Conservation (phyloP, 2,888 invertebrate species). For the Rugalucina vietnamica region DNA sequence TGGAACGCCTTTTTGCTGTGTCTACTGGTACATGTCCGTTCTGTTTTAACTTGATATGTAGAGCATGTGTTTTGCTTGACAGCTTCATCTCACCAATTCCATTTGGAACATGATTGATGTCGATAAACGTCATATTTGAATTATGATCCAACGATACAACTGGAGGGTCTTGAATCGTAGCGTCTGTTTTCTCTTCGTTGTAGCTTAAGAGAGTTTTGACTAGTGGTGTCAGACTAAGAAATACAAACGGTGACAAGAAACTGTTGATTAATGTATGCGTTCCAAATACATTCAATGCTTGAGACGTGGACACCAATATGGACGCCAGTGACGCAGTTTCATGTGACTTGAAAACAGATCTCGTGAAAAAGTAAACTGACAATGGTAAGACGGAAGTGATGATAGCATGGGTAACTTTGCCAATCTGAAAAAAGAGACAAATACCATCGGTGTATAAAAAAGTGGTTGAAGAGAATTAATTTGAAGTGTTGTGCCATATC, state of each 20-base stretch:
- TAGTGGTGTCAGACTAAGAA: constrained; percentile 42
- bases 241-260: constrained; percentile 71
- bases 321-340: constrained; percentile 69
- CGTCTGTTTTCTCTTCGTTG: not conserved
- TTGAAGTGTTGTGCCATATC: no score
- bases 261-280: constrained; percentile 79
- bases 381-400: constrained; percentile 70
- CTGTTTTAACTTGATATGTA: no score
- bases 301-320: constrained; percentile 69
- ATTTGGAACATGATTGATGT: no score
- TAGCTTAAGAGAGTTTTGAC: not conserved
- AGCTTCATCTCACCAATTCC: no score
- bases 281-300: constrained; percentile 71
- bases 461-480: no score
- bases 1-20: no score
- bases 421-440: constrained; percentile 66
- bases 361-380: constrained; percentile 66
- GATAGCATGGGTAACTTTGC: constrained; percentile 65
- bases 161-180: not conserved
- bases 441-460: no score
- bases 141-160: not conserved
- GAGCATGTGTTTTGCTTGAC: no score
- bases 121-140: not conserved
- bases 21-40: no score
- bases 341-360: constrained; percentile 55